A percentile compares a stretch with the other conserved stretches of the same genome.
Conservation (phyloP, 2,113 vertebrate species). For the Pteropus alecto region DNA sequence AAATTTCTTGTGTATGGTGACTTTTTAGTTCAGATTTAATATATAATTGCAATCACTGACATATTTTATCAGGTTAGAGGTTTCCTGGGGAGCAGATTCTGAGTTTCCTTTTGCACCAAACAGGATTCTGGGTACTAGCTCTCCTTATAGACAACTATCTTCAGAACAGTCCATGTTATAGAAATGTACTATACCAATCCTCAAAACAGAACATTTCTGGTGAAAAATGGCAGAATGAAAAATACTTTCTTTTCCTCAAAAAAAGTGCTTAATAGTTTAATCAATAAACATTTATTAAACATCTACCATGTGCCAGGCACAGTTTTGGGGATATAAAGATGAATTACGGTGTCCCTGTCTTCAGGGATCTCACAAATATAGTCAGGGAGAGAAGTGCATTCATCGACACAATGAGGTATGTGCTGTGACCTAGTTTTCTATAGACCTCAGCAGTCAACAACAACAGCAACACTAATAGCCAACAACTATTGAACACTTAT, state of each 20-base stretch:
- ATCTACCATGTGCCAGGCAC: not conserved
- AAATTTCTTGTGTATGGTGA: not conserved
- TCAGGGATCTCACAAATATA: not conserved
- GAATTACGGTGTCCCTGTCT: not conserved
- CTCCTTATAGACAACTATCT: not conserved
- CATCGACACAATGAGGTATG: rapidly evolving
- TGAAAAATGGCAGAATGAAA: constrained; percentile 31
- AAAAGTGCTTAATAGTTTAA: constrained; percentile 15
- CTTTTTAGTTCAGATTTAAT: not conserved
- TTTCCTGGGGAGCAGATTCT: not conserved
- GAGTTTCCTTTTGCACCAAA: not conserved
- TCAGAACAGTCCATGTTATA: not conserved
- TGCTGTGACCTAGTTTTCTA: not conserved
- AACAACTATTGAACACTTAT: not conserved
- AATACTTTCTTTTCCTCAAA: constrained; percentile 5
- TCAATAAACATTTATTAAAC: constrained; percentile 55
- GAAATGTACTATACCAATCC: not conserved
- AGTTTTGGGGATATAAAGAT: constrained; percentile 9
- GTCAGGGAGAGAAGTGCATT: not conserved
- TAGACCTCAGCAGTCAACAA: not conserved
- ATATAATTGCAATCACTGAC: not conserved
- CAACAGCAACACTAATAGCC: not conserved
- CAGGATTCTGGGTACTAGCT: not conserved
- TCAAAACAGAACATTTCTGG: constrained; percentile 27
- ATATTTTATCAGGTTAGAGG: not conserved